A percentile compares a stretch with the other conserved stretches of the same genome.
Conservation (phyloP, 1,140 invertebrate species). For the Gonioctena quinquepunctata region DNA sequence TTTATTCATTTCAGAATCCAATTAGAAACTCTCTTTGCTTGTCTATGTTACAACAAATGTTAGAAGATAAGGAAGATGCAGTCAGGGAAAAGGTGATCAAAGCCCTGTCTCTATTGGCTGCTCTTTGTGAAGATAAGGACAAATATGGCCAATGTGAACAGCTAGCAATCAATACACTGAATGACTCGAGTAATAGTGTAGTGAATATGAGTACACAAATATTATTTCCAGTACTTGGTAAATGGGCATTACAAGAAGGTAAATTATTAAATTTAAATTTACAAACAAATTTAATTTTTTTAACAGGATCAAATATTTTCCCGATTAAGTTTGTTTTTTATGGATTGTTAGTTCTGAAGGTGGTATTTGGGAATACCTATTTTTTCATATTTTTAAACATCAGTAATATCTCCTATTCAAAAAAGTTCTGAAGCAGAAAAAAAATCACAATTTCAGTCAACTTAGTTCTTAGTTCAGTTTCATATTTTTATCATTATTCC, state of each 20-base stretch:
- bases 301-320: too few relatives aligned
- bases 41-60: slow-evolving; percentile 77
- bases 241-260: slow-evolving; percentile 61
- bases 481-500: too few relatives aligned
- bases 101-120: slow-evolving; percentile 68
- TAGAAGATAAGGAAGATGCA: slow-evolving; percentile 72
- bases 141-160: slow-evolving; percentile 71
- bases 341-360: too few relatives aligned
- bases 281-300: too few relatives aligned
- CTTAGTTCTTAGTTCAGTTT: too few relatives aligned
- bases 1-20: slow-evolving; percentile 57
- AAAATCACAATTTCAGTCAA: too few relatives aligned
- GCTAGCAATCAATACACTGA: slow-evolving; percentile 60
- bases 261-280: too few relatives aligned
- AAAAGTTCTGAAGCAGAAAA: too few relatives aligned
- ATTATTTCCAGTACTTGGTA: slow-evolving; percentile 63
- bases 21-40: slow-evolving; percentile 73
- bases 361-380: too few relatives aligned
- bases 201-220: slow-evolving; percentile 56
- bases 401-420: too few relatives aligned
- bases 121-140: slow-evolving; percentile 68
- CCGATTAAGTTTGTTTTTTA: too few relatives aligned
- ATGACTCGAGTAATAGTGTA: slow-evolving; percentile 61
- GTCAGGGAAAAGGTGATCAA: slow-evolving; percentile 68
- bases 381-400: too few relatives aligned